Percentiles rank a stretch among this genome's conserved stretches.
Conservation (phyloP, 1,140 invertebrate species). For the Rhyzopertha dominica region DNA sequence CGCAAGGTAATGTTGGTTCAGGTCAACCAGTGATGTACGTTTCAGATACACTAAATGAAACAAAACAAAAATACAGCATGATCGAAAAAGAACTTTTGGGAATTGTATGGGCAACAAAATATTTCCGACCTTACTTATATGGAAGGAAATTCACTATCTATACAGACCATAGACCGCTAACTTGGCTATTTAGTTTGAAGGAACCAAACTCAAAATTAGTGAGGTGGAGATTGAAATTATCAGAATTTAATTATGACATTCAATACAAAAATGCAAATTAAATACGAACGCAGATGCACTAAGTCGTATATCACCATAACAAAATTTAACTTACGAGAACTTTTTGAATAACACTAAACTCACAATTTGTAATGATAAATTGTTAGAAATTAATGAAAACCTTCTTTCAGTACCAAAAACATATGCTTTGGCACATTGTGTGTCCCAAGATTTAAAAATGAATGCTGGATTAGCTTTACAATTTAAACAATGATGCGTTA, state of each 20-base stretch:
- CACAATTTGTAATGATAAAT: too few relatives aligned
- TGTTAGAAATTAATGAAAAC: background rate
- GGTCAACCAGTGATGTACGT: conserved; percentile 31
- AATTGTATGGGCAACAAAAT: conserved; percentile 43
- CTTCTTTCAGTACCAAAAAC: background rate
- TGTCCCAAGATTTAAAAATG: background rate
- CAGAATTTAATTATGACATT: conserved; percentile 44
- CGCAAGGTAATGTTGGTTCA: conserved; percentile 26
- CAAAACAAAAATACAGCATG: conserved; percentile 33
- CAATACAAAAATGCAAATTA: conserved; percentile 39
- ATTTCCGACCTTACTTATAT: conserved; percentile 44
- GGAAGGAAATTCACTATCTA: conserved; percentile 34
- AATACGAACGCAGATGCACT: conserved; percentile 43
- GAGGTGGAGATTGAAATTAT: too few relatives aligned
- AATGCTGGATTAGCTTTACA: background rate
- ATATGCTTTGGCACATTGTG: background rate
- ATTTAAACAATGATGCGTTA: conserved; percentile 3
- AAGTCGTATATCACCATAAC: conserved; percentile 25
- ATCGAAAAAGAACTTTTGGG: conserved; percentile 41
- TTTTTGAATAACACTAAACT: too few relatives aligned
- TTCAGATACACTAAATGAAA: conserved; percentile 26
- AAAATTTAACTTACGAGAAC: background rate
- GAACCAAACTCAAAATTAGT: conserved; percentile 1
- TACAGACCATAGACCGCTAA: conserved; percentile 31
- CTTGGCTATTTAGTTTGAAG: conserved; percentile 3